phyloP scores from a whole-genome alignment of 2,888 invertebrate genomes.

The Brachypalpus laphriformis region DNA sequence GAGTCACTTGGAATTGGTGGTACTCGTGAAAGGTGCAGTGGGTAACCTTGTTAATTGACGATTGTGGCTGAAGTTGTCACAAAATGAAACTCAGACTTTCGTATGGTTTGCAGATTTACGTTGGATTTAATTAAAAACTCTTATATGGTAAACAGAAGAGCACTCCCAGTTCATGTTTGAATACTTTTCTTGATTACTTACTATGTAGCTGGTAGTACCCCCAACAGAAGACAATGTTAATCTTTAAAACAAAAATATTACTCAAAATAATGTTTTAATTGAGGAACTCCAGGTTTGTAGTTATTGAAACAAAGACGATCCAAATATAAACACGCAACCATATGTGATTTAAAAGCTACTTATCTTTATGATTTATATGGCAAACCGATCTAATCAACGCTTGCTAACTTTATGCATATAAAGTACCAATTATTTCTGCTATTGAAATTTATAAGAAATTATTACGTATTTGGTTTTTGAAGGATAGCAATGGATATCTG shows the following conservation, averaged over 20 bases:
- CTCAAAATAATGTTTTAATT: background rate
- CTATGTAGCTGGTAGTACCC: too few relatives aligned
- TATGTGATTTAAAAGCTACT: background rate
- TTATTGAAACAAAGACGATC: background rate
- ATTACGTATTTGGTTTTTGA: background rate
- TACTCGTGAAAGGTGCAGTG: slow-evolving; percentile 45
- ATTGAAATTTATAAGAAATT: background rate
- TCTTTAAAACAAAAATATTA: background rate
- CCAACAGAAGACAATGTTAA: too few relatives aligned
- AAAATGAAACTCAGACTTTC: background rate
- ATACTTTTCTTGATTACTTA: too few relatives aligned
- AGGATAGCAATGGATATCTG: too few relatives aligned
- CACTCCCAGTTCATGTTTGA: too few relatives aligned
- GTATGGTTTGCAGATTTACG: too few relatives aligned
- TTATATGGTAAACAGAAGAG: too few relatives aligned
- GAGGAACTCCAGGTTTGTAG: slow-evolving; percentile 24
- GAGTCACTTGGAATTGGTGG: slow-evolving; percentile 16
- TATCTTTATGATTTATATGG: background rate
- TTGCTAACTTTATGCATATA: background rate
- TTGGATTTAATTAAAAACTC: too few relatives aligned
- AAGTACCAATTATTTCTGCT: slow-evolving; percentile 10
- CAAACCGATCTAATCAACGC: background rate
- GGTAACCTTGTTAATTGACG: slow-evolving; percentile 52
- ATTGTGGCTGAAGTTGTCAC: background rate
- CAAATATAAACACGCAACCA: background rate